These are phyloP conservation scores for Cerastoderma edule DNA, from an alignment of 2,888 invertebrate species.

Conservation along the genomic window DNA sequence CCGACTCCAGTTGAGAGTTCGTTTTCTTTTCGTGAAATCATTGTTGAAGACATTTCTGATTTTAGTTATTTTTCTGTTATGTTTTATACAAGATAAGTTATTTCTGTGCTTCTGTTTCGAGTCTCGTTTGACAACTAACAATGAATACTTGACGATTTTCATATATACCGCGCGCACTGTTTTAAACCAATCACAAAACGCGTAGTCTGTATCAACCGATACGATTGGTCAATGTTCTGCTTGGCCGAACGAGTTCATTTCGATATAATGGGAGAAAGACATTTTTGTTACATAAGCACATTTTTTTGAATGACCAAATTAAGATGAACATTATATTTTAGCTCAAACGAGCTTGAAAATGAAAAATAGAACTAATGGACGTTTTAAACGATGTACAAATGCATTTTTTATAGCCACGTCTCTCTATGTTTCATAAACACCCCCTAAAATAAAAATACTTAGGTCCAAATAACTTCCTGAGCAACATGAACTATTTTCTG, in stretches of 20 bases:
- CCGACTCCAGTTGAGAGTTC: constrained; percentile 63
- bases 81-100: too few relatives aligned
- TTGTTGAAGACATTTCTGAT: constrained; percentile 58
- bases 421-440: too few relatives aligned
- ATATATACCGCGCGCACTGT: constrained; percentile 38
- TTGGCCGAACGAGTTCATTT: background rate
- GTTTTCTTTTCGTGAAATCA: constrained; percentile 59
- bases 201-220: background rate
- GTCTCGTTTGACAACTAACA: constrained; percentile 29
- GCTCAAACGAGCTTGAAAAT: too few relatives aligned
- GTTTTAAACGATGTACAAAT: background rate
- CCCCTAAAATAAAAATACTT: constrained; percentile 5
- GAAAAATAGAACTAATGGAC: background rate
- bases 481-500: constrained; percentile 49
- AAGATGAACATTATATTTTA: too few relatives aligned
- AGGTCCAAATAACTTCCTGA: constrained; percentile 27
- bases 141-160: constrained; percentile 25
- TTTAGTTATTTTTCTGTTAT: background rate
- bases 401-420: background rate
- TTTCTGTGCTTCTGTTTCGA: too few relatives aligned
- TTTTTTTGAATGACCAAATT: background rate
- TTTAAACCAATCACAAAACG: constrained; percentile 35
- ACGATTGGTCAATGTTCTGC: background rate
- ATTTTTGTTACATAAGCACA: constrained; percentile 11
- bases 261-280: background rate